These are phyloP conservation scores for Drosophila ohnishii DNA, from an alignment of 1,140 invertebrate species.

Conservation along the genomic window DNA sequence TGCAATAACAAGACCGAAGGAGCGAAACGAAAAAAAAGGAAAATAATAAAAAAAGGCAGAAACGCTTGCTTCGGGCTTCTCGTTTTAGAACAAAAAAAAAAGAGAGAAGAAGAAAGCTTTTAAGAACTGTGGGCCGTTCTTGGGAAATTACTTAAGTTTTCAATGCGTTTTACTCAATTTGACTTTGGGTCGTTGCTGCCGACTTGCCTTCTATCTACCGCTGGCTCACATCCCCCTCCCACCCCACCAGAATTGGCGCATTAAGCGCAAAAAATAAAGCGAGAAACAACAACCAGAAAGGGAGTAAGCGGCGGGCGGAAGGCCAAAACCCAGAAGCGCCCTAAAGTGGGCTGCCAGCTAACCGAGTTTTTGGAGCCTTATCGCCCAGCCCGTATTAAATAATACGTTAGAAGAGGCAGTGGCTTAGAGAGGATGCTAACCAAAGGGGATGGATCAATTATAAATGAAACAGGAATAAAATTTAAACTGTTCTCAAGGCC, in stretches of 20 bases:
- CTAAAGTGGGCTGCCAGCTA: conserved; percentile 54
- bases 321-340: conserved; percentile 50
- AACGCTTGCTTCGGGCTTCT: conserved; percentile 49
- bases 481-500: no score
- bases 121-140: conserved; percentile 61
- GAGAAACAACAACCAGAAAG: conserved; percentile 32
- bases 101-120: conserved; percentile 46
- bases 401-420: conserved; percentile 34
- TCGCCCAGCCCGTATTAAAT: conserved; percentile 67
- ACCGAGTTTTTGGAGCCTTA: conserved; percentile 46
- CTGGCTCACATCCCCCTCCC: neutral
- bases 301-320: conserved; percentile 8
- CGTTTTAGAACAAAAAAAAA: conserved; percentile 28
- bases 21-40: conserved; percentile 18
- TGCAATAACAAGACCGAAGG: conserved; percentile 61
- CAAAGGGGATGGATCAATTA: neutral
- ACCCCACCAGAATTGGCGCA: conserved; percentile 65
- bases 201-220: conserved; percentile 34
- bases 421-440: neutral
- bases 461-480: neutral
- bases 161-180: conserved; percentile 80
- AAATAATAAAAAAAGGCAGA: conserved; percentile 45
- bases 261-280: conserved; percentile 68
- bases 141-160: conserved; percentile 77
- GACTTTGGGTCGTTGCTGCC: conserved; percentile 73